phyloP scores from a whole-genome alignment of 2,113 vertebrate genomes.

The Copsychus sechellarum region DNA sequence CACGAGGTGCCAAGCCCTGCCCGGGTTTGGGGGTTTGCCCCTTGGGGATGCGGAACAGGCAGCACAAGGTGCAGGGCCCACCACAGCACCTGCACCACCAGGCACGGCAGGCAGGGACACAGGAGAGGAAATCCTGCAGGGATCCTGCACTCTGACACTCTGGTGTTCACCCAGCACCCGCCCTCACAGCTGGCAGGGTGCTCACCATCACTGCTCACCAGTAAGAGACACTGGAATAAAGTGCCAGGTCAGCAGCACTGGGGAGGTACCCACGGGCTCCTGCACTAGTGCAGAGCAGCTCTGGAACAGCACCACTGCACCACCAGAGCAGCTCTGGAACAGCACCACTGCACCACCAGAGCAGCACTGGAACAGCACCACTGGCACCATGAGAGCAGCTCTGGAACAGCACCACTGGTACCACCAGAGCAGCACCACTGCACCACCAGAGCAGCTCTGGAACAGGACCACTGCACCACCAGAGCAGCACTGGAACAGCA shows the following conservation, averaged over 20 bases:
- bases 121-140: rapidly evolving
- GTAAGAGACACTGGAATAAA: background rate
- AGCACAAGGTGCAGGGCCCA: background rate
- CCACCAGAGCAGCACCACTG: too few relatives aligned
- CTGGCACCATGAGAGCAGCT: background rate
- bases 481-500: background rate
- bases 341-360: background rate
- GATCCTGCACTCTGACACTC: background rate
- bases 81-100: background rate
- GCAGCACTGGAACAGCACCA: rapidly evolving
- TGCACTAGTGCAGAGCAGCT: background rate
- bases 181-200: background rate
- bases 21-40: background rate
- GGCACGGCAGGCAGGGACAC: background rate
- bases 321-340: background rate
- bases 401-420: too few relatives aligned
- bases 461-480: too few relatives aligned
- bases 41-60: background rate
- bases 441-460: too few relatives aligned
- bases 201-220: rapidly evolving
- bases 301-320: background rate
- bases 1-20: rapidly evolving
- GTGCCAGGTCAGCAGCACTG: rapidly evolving
- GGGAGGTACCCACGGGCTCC: background rate
- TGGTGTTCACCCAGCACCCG: rapidly evolving